Conservation (phyloP, 2,113 vertebrate species). For the Triplophysa dalaica region DNA sequence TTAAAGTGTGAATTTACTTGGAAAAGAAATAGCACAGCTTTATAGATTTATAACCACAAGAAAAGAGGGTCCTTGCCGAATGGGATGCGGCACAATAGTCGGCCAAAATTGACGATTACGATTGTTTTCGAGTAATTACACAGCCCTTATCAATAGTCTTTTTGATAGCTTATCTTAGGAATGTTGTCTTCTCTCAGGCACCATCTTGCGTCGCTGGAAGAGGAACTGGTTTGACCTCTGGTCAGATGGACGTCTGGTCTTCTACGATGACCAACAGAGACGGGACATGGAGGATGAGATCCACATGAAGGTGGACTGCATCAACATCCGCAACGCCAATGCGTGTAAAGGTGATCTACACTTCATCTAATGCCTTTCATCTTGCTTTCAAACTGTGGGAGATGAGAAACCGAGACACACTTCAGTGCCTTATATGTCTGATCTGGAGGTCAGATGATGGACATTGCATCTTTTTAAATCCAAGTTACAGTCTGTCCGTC, state of each 20-base stretch:
- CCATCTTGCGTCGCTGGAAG: conserved; percentile 94
- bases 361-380: neutral
- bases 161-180: neutral
- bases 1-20: too few relatives aligned
- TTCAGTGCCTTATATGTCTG: neutral
- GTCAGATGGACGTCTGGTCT: conserved; percentile 88
- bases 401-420: neutral
- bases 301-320: conserved; percentile 90
- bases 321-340: conserved; percentile 82
- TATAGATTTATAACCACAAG: too few relatives aligned
- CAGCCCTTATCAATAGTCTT: neutral
- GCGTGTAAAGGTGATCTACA: conserved; percentile 82
- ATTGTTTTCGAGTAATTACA: too few relatives aligned
- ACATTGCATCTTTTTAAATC: too few relatives aligned
- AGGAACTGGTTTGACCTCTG: conserved; percentile 97
- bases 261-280: conserved; percentile 87
- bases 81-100: too few relatives aligned
- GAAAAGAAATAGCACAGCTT: too few relatives aligned
- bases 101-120: too few relatives aligned
- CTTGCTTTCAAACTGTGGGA: neutral
- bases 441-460: too few relatives aligned
- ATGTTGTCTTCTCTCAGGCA: conserved; percentile 67
- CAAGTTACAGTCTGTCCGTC: neutral
- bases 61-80: too few relatives aligned
- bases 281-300: conserved; percentile 88